Evolutionary conservation across 2,113 vertebrate genomes (phyloP).

Genomic region (Clarias magur): DNA sequence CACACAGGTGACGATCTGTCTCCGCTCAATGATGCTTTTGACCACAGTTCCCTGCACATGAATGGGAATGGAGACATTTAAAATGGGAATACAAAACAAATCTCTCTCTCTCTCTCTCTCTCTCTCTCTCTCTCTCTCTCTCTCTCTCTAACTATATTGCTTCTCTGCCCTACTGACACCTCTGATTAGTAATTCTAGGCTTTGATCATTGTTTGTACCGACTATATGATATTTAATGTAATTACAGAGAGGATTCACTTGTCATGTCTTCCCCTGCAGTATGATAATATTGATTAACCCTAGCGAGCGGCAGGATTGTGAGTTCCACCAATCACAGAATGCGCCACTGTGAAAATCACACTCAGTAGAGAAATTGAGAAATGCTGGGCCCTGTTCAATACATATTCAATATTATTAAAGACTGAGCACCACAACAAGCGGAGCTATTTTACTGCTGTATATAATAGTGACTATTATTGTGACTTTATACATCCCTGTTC

Average conservation of each 20-base stretch:
- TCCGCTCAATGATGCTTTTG: not conserved
- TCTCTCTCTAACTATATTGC: not conserved
- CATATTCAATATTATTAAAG: conserved; percentile 34
- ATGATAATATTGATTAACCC: conserved; percentile 51
- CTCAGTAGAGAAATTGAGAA: not conserved
- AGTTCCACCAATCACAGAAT: conserved; percentile 39
- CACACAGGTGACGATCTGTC: not conserved
- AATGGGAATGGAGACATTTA: not conserved
- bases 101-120: not conserved
- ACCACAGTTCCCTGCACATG: not conserved
- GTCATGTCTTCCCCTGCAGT: conserved; percentile 51
- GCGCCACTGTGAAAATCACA: conserved; percentile 39
- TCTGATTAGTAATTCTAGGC: conserved; percentile 40
- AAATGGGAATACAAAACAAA: not conserved
- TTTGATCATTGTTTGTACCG: conserved; percentile 58
- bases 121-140: conserved; percentile 44
- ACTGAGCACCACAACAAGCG: conserved; percentile 18
- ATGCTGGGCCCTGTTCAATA: conserved; percentile 3
- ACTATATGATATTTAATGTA: conserved; percentile 58
- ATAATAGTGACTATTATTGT: conserved; percentile 13
- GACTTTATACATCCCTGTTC: conserved; percentile 21
- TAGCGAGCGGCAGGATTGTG: conserved; percentile 41
- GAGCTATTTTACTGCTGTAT: conserved; percentile 9
- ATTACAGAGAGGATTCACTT: conserved; percentile 50
- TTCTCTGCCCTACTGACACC: conserved; percentile 35